Conservation (phyloP, 2,888 invertebrate genomes). For the Amphipyra berbera region DNA sequence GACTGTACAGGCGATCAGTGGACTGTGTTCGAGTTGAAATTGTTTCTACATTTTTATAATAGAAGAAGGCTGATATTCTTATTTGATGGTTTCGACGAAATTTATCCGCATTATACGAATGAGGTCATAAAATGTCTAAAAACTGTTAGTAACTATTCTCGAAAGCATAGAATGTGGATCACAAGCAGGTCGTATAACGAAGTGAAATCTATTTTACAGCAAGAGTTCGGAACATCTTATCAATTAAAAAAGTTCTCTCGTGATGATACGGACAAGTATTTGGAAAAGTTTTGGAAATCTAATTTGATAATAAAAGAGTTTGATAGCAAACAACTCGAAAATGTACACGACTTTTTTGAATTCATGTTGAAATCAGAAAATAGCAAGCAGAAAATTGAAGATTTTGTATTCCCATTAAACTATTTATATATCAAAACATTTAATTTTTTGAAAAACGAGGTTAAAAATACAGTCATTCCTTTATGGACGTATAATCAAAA, state of each 20-base stretch:
- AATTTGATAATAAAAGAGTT: conserved; percentile 28
- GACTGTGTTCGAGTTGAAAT: conserved; percentile 22
- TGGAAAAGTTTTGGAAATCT: conserved; percentile 28
- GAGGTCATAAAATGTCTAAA: conserved; percentile 25
- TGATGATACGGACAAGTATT: conserved; percentile 27
- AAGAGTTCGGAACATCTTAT: conserved; percentile 31
- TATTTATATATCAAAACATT: background rate
- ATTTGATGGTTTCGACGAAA: conserved; percentile 57
- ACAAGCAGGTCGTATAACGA: conserved; percentile 51
- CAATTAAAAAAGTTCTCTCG: conserved; percentile 23
- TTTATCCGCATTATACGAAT: conserved; percentile 46
- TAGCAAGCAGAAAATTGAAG: background rate
- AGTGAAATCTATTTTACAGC: conserved; percentile 24
- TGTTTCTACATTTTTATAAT: conserved; percentile 43
- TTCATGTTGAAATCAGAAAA: background rate
- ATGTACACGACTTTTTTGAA: conserved; percentile 16
- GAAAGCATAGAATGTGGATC: conserved; percentile 38
- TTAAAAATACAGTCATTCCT: no score
- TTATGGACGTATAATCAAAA: no score
- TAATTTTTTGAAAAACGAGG: background rate
- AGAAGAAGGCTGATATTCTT: conserved; percentile 32
- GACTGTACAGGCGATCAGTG: conserved; percentile 6
- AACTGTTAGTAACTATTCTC: conserved; percentile 5
- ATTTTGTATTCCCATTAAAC: background rate
- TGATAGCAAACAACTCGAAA: conserved; percentile 25